Conservation (phyloP, 2,888 invertebrate genomes). For the Epinotia demarniana region DNA sequence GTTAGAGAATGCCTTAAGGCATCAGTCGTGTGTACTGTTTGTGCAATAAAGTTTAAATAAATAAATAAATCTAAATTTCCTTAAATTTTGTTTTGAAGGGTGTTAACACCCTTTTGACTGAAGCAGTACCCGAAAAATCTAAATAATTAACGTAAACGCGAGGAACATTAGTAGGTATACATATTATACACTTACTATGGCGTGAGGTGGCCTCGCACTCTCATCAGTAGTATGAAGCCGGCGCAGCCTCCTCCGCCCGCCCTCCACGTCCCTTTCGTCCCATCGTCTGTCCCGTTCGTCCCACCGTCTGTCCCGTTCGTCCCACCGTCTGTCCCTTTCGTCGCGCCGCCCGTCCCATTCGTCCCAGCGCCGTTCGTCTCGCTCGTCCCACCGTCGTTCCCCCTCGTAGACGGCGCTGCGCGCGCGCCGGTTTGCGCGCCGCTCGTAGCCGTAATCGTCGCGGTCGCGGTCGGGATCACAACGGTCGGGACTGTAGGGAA, state of each 20-base stretch:
- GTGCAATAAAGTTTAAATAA: no score
- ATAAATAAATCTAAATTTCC: no score
- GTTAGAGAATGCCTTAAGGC: no score
- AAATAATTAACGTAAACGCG: neutral
- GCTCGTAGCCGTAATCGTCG: constrained; percentile 58
- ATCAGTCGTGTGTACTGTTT: no score
- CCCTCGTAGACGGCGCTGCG: constrained; percentile 69
- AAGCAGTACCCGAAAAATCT: no score
- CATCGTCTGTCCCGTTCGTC: constrained; percentile 42
- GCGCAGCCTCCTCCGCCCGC: constrained; percentile 5
- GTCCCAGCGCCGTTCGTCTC: constrained; percentile 43
- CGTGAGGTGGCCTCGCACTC: constrained; percentile 51
- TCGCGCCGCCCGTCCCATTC: constrained; percentile 52
- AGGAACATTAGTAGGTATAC: neutral
- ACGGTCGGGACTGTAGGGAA: constrained; percentile 57
- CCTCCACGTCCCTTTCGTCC: constrained; percentile 42
- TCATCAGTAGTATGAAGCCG: constrained; percentile 39
- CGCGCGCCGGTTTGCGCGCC: constrained; percentile 66
- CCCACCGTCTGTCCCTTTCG: constrained; percentile 45
- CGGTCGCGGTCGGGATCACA: constrained; percentile 67
- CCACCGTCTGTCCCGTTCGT: neutral
- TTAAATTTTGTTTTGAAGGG: no score
- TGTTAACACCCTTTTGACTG: no score
- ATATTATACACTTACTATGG: constrained; percentile 47
- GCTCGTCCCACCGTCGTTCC: constrained; percentile 61